Percentiles rank a stretch among this genome's conserved stretches.
Conservation (phyloP, 2,113 vertebrate species). For the Riparia riparia region DNA sequence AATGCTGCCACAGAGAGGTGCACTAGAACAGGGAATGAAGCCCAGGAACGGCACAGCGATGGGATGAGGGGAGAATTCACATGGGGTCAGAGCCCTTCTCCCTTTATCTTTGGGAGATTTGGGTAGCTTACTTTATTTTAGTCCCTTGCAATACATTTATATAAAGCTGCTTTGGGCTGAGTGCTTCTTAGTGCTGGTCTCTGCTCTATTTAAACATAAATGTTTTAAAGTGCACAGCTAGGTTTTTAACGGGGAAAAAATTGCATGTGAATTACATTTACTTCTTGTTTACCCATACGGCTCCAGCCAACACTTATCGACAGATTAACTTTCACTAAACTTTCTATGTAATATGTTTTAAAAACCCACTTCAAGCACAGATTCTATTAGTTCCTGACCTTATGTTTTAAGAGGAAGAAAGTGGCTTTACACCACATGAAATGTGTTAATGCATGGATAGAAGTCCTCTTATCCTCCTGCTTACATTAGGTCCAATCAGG, state of each 20-base stretch:
- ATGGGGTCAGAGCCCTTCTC: conserved; percentile 28
- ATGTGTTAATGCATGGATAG: conserved; percentile 83
- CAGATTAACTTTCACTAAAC: conserved; percentile 80
- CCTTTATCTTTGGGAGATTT: conserved; percentile 68
- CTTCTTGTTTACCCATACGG: conserved; percentile 66
- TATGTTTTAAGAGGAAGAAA: conserved; percentile 76
- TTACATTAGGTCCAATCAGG: conserved; percentile 74
- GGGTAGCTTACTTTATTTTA: conserved; percentile 70
- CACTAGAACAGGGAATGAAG: neutral
- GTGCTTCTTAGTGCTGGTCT: conserved; percentile 71
- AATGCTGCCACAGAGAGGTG: neutral
- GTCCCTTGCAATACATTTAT: conserved; percentile 65
- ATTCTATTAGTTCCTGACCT: conserved; percentile 77
- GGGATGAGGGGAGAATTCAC: neutral
- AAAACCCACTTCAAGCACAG: conserved; percentile 66
- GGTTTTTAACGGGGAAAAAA: conserved; percentile 56
- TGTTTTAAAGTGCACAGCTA: conserved; percentile 64
- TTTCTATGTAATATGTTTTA: conserved; percentile 57
- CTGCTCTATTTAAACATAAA: conserved; percentile 72
- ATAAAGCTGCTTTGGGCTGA: conserved; percentile 75
- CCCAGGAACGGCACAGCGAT: neutral
- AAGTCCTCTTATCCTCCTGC: conserved; percentile 79
- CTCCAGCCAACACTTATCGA: conserved; percentile 38
- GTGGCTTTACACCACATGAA: conserved; percentile 78
- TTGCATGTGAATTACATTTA: conserved; percentile 63